Conservation (phyloP, 2,113 vertebrate genomes). For the Cochlearius cochlearius region DNA sequence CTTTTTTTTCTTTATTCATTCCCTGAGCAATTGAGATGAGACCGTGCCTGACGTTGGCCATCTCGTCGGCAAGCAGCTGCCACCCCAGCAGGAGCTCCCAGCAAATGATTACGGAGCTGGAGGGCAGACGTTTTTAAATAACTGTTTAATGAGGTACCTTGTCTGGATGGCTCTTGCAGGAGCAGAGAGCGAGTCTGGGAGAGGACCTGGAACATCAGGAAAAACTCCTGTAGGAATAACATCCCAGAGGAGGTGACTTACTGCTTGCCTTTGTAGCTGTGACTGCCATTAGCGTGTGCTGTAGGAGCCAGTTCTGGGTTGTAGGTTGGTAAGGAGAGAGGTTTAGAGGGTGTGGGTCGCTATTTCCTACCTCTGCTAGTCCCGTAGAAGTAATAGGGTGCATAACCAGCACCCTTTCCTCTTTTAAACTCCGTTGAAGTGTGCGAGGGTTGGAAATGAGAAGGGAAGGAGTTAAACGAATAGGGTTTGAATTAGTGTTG, state of each 20-base stretch:
- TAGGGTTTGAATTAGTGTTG: not conserved
- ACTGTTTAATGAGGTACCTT: not conserved
- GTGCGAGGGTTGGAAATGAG: not conserved
- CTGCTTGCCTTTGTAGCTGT: not conserved
- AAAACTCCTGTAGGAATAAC: not conserved
- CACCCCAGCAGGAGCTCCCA: not conserved
- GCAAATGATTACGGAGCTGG: not conserved
- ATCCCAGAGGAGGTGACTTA: not conserved
- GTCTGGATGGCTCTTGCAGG: not conserved
- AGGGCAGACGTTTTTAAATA: not conserved
- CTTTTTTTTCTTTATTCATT: no score
- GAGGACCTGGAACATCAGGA: not conserved
- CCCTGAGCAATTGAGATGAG: not conserved
- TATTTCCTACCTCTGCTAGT: not conserved
- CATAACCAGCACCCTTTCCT: not conserved
- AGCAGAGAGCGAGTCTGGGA: not conserved
- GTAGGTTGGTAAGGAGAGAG: not conserved
- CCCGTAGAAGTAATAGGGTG: not conserved
- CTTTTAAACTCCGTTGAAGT: not conserved
- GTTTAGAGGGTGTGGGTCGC: not conserved
- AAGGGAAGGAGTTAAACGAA: not conserved
- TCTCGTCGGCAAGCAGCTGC: not conserved
- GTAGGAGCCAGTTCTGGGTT: not conserved
- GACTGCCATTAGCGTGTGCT: not conserved
- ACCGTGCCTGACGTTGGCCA: rapidly evolving